Percentiles rank a stretch among this genome's conserved stretches.
phyloP scores from a whole-genome alignment of 1,140 invertebrate genomes.

The Drosophila serrata region DNA sequence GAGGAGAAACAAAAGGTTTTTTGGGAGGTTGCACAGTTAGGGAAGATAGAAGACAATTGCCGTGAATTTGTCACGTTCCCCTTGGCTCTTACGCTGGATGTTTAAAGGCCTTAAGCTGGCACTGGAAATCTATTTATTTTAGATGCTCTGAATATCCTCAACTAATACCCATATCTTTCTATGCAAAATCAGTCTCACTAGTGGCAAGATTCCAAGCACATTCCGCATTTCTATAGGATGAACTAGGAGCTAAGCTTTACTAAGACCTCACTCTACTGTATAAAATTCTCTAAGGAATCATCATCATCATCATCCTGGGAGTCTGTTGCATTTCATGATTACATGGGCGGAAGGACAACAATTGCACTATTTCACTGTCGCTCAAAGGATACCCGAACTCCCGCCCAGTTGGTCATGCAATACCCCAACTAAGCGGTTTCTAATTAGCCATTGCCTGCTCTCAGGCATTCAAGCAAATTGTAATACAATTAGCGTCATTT shows the following conservation, averaged over 20 bases:
- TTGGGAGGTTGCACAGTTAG: slow-evolving; percentile 11
- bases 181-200: neutral
- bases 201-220: slow-evolving; percentile 6
- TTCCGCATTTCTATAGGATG: slow-evolving; percentile 7
- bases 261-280: neutral
- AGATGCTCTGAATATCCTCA: neutral
- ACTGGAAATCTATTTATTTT: neutral
- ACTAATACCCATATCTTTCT: neutral
- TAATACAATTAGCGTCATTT: slow-evolving; percentile 84
- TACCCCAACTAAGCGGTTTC: slow-evolving; percentile 76
- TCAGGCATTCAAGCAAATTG: slow-evolving; percentile 81
- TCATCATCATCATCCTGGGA: slow-evolving; percentile 40
- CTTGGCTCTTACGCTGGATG: neutral
- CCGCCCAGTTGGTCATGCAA: slow-evolving; percentile 44
- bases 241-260: neutral
- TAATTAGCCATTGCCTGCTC: slow-evolving; percentile 76
- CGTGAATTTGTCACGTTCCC: slow-evolving; percentile 41
- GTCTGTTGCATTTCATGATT: slow-evolving; percentile 45
- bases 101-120: neutral
- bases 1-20: slow-evolving; percentile 3
- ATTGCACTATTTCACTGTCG: slow-evolving; percentile 8
- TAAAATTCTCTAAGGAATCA: slow-evolving; percentile 12
- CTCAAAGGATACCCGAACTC: slow-evolving; percentile 17
- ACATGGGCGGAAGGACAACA: slow-evolving; percentile 40
- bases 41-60: slow-evolving; percentile 31